Conservation (phyloP, 2,888 invertebrate species). For the Chalcosyrphus nemorum region DNA sequence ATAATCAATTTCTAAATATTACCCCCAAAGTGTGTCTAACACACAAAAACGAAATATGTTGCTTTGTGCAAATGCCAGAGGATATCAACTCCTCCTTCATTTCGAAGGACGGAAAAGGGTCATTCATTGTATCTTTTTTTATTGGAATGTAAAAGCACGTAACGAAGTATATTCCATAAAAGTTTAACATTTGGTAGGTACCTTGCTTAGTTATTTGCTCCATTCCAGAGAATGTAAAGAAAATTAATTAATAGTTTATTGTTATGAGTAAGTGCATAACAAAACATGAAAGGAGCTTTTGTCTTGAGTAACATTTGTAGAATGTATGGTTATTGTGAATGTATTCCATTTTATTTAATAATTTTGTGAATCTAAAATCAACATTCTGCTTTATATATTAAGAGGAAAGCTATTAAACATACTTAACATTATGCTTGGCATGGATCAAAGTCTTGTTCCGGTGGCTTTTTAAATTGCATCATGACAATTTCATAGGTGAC, state of each 20-base stretch:
- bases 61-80: conserved; percentile 32
- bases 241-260: background rate
- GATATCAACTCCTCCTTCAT: conserved; percentile 10
- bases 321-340: no score
- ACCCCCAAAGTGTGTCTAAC: background rate
- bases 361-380: no score
- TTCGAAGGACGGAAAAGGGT: background rate
- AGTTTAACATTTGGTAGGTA: background rate
- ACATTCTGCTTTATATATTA: no score
- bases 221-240: background rate
- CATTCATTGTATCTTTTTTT: background rate
- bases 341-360: no score
- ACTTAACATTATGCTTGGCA: conserved; percentile 57
- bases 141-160: background rate
- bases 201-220: background rate
- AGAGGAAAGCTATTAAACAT: no score
- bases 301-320: background rate
- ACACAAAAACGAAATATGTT: background rate
- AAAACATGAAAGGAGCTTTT: background rate
- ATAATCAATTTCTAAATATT: background rate
- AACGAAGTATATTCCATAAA: background rate
- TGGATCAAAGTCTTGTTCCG: conserved; percentile 74
- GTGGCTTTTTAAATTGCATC: conserved; percentile 69
- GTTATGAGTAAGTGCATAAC: background rate
- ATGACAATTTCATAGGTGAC: conserved; percentile 81